Evolutionary conservation across 2,888 invertebrate species (phyloP).

Genomic region (Caenorhabditis sulstoni): DNA sequence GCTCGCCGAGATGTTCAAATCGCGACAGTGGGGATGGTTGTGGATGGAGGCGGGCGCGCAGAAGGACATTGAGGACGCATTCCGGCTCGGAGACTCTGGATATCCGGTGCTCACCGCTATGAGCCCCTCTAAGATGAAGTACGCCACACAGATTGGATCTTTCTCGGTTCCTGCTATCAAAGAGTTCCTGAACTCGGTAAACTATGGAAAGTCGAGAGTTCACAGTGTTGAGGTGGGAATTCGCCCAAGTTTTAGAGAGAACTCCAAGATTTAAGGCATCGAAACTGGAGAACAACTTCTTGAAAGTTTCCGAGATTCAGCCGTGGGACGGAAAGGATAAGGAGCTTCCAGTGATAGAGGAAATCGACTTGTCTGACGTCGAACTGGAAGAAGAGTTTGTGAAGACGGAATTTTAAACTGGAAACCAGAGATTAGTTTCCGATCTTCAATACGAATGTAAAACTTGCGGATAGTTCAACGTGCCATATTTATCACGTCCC

Average conservation of each 20-base stretch:
- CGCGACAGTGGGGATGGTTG: conserved; percentile 95
- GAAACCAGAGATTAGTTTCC: too few species aligned
- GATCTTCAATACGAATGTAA: too few species aligned
- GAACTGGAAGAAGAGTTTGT: conserved; percentile 66
- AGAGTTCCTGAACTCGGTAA: conserved; percentile 46
- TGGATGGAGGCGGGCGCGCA: conserved; percentile 95
- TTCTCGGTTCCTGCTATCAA: conserved; percentile 34
- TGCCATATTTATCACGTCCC: too few species aligned
- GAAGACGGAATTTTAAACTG: conserved; percentile 15
- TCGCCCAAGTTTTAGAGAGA: not conserved
- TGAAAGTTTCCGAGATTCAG: conserved; percentile 78
- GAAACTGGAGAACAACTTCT: conserved; percentile 70
- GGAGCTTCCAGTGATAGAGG: conserved; percentile 81
- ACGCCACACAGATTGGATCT: conserved; percentile 80
- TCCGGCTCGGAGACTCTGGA: conserved; percentile 97
- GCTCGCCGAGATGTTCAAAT: conserved; percentile 92
- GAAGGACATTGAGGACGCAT: conserved; percentile 88
- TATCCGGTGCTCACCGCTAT: conserved; percentile 99
- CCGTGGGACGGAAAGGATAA: conserved; percentile 83
- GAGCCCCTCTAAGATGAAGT: conserved; percentile 96
- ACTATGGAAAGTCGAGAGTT: conserved; percentile 80
- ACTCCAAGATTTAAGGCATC: conserved; percentile 16
- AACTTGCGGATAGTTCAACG: too few species aligned
- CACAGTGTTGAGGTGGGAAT: conserved; percentile 88
- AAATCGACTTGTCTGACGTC: conserved; percentile 82